Evolutionary conservation across 2,888 invertebrate species (phyloP), one percentile per base, ranked within the genome.

Genomic region (Tridacna crocea): DNA sequence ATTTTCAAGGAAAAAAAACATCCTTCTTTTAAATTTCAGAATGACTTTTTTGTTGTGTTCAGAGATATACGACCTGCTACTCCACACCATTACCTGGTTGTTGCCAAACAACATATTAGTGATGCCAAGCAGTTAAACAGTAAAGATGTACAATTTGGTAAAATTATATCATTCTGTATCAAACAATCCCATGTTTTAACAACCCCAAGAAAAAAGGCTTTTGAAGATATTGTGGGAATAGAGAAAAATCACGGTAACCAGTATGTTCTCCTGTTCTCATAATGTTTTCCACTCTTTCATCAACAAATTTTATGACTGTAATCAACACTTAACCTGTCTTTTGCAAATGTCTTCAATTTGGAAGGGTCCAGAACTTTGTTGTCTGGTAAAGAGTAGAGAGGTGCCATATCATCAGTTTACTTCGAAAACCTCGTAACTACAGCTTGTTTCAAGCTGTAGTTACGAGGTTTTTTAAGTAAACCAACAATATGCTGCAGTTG

Each of bases 61-160:
- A 96, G 96, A 55, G 98, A 98, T 92, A 98, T 96, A 26, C 96
- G 96, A 92, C 98, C 98, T 6, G 97, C 97, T 0, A 96, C 97
- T 0, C 96, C 96, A 19, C 96, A 96, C 94, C 98, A 99, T 93
- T 96, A 96, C 91, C 95, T 98, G 82, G 96, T 97, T 15, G 88
- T 94, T 73, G 92, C 95, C 15, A 92, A 93, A 55, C 95, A 95
- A 63, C 98, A 99, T 93, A 96, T 97, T 80, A 95, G 95, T 27
- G 97, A 97, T 95, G 96, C 96, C 0, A 97, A 97, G 93, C 93
- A 93, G n/a, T 95, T 98, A 51, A 96, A 95, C 55, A 91, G 95
- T 12, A 95, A 96, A 26, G 96, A 98, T 75, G 73, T 92, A 19
- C 82, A 85, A 11, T 68, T 94, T 47, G 89, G 93, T 92, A 85